Evolutionary conservation across 37 sponge, comb jelly and placozoan genomes (phyloP).

Genomic region (Petrosia ficiformis): DNA sequence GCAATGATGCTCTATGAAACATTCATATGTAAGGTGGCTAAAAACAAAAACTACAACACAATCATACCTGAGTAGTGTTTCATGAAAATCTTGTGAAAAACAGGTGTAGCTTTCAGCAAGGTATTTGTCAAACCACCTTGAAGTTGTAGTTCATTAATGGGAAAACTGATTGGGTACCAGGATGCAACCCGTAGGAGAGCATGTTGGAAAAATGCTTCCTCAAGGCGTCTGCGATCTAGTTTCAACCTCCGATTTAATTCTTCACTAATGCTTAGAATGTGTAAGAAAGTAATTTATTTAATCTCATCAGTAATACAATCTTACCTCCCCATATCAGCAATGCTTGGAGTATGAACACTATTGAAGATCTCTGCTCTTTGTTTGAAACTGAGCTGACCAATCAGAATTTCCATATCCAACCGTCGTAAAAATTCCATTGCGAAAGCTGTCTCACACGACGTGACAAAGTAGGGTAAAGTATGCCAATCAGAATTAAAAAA

Average conservation of each 20-base stretch:
- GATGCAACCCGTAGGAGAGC: constrained; percentile 7
- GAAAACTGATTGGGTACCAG: constrained; percentile 9
- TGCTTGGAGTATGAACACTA: constrained; percentile 7
- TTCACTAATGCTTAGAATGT: too few relatives aligned
- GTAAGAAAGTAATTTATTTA: too few relatives aligned
- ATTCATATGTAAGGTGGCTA: too few relatives aligned
- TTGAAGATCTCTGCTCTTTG: constrained; percentile 45
- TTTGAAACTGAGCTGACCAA: constrained; percentile 49
- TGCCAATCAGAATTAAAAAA: constrained; percentile 27
- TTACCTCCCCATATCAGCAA: too few relatives aligned
- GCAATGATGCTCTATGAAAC: too few relatives aligned
- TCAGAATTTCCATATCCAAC: constrained; percentile 21
- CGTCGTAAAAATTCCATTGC: constrained; percentile 7
- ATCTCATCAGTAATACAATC: neutral
- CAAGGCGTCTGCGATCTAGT: constrained; percentile 27
- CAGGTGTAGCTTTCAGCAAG: neutral
- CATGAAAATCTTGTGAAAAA: constrained; percentile 9
- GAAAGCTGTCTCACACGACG: constrained; percentile 26
- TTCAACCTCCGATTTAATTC: neutral
- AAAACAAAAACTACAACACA: too few relatives aligned
- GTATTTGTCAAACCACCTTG: neutral
- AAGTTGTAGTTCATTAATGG: neutral
- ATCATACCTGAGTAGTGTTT: constrained; percentile 12
- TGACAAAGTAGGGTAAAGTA: constrained; percentile 9
- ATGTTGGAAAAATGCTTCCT: constrained; percentile 31